Evolutionary conservation across 2,797 vertebrate species (phyloP).

Genomic region (Platalea minor): DNA sequence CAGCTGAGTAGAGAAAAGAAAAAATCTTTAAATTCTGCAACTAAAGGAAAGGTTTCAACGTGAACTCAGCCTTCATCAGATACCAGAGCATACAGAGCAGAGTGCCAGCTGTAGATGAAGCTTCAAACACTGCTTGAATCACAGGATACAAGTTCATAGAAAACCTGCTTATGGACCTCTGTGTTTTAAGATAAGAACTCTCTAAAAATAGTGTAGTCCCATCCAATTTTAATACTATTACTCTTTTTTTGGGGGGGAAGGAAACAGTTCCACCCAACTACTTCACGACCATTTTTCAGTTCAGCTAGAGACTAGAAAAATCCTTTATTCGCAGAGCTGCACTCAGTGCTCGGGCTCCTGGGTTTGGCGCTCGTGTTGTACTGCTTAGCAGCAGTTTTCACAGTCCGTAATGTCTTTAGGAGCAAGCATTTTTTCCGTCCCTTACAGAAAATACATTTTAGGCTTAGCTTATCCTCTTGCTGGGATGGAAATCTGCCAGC

Average conservation of each 20-base stretch:
- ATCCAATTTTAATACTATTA: neutral
- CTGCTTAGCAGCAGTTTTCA: neutral
- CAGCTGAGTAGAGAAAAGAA: neutral
- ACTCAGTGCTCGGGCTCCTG: neutral
- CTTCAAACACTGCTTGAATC: neutral
- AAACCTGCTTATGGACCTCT: neutral
- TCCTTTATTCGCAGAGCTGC: neutral
- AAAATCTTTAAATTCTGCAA: neutral
- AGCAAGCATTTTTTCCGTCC: neutral
- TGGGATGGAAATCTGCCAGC: neutral
- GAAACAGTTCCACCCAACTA: neutral
- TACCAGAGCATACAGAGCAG: neutral
- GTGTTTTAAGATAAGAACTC: neutral
- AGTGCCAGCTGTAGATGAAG: neutral
- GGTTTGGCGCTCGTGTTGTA: neutral
- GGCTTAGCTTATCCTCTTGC: neutral
- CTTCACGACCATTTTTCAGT: neutral
- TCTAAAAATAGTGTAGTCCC: neutral
- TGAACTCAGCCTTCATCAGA: neutral
- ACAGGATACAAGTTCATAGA: neutral
- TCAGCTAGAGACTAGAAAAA: neutral
- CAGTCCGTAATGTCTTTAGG: neutral
- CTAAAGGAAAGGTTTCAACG: neutral
- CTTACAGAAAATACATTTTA: neutral
- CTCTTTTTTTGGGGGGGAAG: neutral